Conservation (phyloP, 2,113 vertebrate species). For the Saimiri boliviensis region DNA sequence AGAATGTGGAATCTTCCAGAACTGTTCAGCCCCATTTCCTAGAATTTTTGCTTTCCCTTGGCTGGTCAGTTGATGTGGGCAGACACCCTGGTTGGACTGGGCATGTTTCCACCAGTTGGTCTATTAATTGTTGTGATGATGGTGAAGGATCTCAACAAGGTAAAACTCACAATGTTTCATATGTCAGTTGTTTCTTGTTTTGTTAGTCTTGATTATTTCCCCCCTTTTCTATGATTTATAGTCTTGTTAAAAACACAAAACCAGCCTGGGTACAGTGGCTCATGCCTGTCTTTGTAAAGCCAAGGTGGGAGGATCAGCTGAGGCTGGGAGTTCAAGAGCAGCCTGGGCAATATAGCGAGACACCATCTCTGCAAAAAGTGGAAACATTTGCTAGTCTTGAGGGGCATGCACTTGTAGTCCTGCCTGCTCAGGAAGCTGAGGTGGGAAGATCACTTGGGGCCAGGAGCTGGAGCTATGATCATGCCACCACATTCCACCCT, state of each 20-base stretch:
- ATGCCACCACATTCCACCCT: too few species aligned
- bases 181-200: slow-evolving; percentile 9
- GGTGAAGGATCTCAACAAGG: slow-evolving; percentile 88
- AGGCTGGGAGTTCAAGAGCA: too few species aligned
- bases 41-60: slow-evolving; percentile 96
- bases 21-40: slow-evolving; percentile 95
- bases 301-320: too few species aligned
- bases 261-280: not conserved
- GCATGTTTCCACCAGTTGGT: slow-evolving; percentile 96
- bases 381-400: too few species aligned
- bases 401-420: too few species aligned
- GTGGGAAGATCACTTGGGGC: too few species aligned
- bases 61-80: slow-evolving; percentile 95
- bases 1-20: slow-evolving; percentile 94
- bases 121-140: slow-evolving; percentile 90
- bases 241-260: slow-evolving; percentile 10
- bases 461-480: too few species aligned
- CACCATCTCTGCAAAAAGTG: too few species aligned
- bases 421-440: too few species aligned
- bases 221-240: slow-evolving; percentile 6
- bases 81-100: slow-evolving; percentile 96
- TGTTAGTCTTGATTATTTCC: not conserved
- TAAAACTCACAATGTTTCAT: slow-evolving; percentile 61
- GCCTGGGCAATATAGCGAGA: too few species aligned
- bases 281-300: too few species aligned